These are phyloP conservation scores for Chrysocyon brachyurus DNA, from an alignment of 2,797 vertebrate genomes.

Conservation along the genomic window DNA sequence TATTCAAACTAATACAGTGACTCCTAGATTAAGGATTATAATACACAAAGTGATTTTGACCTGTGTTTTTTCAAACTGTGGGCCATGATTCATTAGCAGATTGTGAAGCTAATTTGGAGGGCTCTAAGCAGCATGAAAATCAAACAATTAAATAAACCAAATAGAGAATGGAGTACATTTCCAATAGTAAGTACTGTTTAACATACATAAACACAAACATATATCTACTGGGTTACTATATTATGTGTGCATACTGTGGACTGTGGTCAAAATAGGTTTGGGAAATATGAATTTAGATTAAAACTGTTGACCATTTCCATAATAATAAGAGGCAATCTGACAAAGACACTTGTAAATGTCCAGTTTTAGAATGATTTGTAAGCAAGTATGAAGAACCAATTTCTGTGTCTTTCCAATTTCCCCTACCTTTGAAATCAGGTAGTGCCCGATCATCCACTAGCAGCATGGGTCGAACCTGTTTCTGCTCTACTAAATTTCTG, in stretches of 20 bases:
- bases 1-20: constrained; percentile 38
- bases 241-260: not conserved
- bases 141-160: constrained; percentile 41
- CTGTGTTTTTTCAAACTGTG: not conserved
- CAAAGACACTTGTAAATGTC: not conserved
- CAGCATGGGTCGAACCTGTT: constrained; percentile 93
- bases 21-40: not conserved
- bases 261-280: not conserved
- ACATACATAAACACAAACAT: not conserved
- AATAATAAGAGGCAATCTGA: not conserved
- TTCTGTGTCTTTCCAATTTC: not conserved
- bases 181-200: not conserved
- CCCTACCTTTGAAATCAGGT: constrained; percentile 94
- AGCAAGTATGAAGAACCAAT: not conserved
- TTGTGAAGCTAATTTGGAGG: constrained; percentile 25
- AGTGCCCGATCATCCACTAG: constrained; percentile 94
- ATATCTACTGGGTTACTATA: not conserved
- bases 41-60: constrained; percentile 42
- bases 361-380: not conserved
- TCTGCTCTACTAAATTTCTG: constrained; percentile 94
- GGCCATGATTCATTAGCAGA: not conserved
- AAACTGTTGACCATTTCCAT: not conserved
- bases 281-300: constrained; percentile 15
- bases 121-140: constrained; percentile 36
- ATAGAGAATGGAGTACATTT: not conserved